Conservation (phyloP, 1,140 invertebrate species). For the Chymomyza costata region DNA sequence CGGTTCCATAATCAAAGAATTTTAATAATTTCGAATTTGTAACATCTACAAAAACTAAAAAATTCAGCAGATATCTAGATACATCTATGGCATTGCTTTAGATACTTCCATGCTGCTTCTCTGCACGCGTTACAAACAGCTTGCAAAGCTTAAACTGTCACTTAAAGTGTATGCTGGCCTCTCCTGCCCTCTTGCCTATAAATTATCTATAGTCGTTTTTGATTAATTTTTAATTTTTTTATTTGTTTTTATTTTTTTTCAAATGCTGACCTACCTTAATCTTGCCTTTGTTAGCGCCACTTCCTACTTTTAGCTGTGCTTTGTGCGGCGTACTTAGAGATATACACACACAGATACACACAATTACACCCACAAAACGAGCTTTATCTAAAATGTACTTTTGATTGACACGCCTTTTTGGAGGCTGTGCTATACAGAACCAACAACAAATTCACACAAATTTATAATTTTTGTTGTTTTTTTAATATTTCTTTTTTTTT, state of each 20-base stretch:
- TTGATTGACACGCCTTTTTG: conserved; percentile 58
- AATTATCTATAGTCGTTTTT: not conserved
- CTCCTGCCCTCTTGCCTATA: not conserved
- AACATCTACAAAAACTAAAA: no score
- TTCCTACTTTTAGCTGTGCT: conserved; percentile 46
- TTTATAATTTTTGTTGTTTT: conserved; percentile 38
- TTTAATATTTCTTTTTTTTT: conserved; percentile 24
- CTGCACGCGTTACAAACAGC: no score
- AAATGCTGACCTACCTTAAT: conserved; percentile 52
- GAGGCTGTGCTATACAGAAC: conserved; percentile 39
- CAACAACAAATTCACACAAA: conserved; percentile 38
- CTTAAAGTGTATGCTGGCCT: no score
- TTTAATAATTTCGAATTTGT: no score
- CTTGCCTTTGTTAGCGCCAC: conserved; percentile 32
- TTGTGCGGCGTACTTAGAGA: conserved; percentile 16
- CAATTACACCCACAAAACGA: no score
- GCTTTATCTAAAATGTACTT: conserved; percentile 44
- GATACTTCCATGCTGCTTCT: no score
- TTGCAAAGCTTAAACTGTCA: no score
- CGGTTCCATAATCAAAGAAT: no score
- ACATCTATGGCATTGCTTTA: no score
- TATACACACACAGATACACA: conserved; percentile 26
- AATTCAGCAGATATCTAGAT: no score
- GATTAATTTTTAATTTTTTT: not conserved
- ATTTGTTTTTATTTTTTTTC: not conserved